phyloP scores from a whole-genome alignment of 2,888 invertebrate genomes.

The Megalurothrips usitatus region DNA sequence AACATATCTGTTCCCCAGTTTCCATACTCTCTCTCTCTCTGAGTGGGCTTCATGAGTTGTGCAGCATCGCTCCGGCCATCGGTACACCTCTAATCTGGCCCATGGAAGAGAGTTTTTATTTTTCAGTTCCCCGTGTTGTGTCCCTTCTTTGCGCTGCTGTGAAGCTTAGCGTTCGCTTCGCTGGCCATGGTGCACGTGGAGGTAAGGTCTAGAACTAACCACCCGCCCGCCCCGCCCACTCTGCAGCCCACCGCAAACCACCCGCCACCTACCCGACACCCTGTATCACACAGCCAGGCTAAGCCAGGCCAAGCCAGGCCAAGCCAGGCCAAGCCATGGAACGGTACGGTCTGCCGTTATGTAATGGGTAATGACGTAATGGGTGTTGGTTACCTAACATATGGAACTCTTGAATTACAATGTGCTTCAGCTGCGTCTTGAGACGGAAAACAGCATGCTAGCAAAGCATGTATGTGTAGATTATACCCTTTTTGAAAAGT shows the following conservation, averaged over 20 bases:
- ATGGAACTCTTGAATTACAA: background rate
- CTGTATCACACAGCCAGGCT: slow-evolving; percentile 21
- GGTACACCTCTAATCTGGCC: slow-evolving; percentile 25
- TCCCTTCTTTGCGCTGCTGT: slow-evolving; percentile 25
- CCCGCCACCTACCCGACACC: slow-evolving; percentile 12
- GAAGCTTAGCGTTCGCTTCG: slow-evolving; percentile 25
- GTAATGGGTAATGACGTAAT: slow-evolving; percentile 8
- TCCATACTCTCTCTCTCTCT: background rate
- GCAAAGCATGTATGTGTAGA: slow-evolving; percentile 12
- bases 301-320: too few relatives aligned
- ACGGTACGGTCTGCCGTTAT: slow-evolving; percentile 12
- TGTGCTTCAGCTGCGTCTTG: slow-evolving; percentile 5
- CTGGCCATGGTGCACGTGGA: slow-evolving; percentile 25
- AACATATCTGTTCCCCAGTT: slow-evolving; percentile 11
- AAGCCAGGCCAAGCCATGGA: too few relatives aligned
- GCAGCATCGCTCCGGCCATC: slow-evolving; percentile 18
- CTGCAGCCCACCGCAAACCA: slow-evolving; percentile 25
- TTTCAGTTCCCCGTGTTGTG: slow-evolving; percentile 26
- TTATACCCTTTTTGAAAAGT: background rate
- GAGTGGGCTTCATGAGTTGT: slow-evolving; percentile 2
- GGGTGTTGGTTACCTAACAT: slow-evolving; percentile 17
- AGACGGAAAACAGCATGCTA: slow-evolving; percentile 3
- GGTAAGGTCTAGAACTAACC: slow-evolving; percentile 26
- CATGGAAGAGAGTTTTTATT: slow-evolving; percentile 26
- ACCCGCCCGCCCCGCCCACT: slow-evolving; percentile 24